Evolutionary conservation across 2,113 vertebrate genomes (phyloP), one percentile per base, ranked within the genome.

Genomic region (Ammodramus savannarum): DNA sequence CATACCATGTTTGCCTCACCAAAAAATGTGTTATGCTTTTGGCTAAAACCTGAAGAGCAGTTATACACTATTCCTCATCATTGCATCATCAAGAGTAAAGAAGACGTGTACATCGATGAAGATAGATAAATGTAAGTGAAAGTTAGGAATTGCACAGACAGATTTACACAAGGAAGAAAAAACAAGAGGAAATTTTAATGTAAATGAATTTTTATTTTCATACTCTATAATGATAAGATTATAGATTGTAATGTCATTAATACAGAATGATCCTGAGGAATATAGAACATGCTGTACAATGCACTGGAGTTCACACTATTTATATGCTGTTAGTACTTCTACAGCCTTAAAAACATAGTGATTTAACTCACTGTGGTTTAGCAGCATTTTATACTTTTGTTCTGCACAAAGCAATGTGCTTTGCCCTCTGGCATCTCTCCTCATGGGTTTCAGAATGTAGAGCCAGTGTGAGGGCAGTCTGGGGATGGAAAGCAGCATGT

Each of bases 41-140:
- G 44, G 59, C 14, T 93, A 54, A 43, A 55, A 85, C 29, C n/a
- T 68, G 23, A 87, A 75, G 9, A 90, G 10, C 9, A 29, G 4
- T 71, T 66, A 58, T 18, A 44, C 17, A 27, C 9, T 61, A 57
- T 49, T 78, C n/a, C 22, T 87, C 20, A 67, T 31, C 16, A 41
- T 14, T 1, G 0, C 8, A 61, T 48, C 41, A 57, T 12, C 4
- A 19, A 61, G 10, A 68, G 7, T 44, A 66, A 65, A 71, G 31
- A 22, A 34, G 19, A 22, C 10, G 71, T 49, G n/a, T 21, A 38
- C 6, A 13, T 31, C 0, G 1, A 61, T 0, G 1, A 54, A 66
- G 38, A 71, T 1, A 51, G n/a, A 66, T 11, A 51, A 67, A 55
- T 63, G 11, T 71, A 66, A 71, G 3, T 49, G 14, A 87, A 82